Percentiles rank a stretch among this genome's conserved stretches.
Conservation (phyloP, 2,888 invertebrate species). For the Adelognathus sp. region DNA sequence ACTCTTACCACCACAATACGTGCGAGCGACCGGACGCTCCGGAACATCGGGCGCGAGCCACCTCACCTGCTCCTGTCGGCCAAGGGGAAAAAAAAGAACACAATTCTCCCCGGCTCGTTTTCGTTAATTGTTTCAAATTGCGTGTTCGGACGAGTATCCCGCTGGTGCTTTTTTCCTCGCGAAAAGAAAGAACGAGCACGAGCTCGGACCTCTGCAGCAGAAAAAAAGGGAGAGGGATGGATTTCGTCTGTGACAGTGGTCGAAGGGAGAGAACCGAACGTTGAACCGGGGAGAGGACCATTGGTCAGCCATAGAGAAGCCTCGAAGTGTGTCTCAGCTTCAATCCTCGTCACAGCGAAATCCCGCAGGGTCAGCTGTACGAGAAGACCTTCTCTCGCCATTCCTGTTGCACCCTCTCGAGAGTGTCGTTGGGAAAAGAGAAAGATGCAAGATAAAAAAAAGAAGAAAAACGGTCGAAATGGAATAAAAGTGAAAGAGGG, state of each 20-base stretch:
- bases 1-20: background rate
- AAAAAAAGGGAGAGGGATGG: background rate
- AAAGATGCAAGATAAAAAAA: constrained; percentile 2
- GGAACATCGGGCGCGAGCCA: constrained; percentile 14
- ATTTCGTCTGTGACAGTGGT: background rate
- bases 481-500: constrained; percentile 9
- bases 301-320: no score
- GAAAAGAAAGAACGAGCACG: constrained; percentile 6
- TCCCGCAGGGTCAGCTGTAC: constrained; percentile 48
- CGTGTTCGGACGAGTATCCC: background rate
- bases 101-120: constrained; percentile 34
- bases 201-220: background rate
- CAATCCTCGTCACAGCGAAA: constrained; percentile 47
- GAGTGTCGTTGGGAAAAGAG: constrained; percentile 29
- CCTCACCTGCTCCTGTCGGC: constrained; percentile 44
- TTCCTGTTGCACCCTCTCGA: background rate
- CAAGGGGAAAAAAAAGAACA: constrained; percentile 15
- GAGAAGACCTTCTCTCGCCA: constrained; percentile 15
- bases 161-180: background rate
- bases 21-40: constrained; percentile 20
- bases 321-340: constrained; percentile 51
- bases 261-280: background rate
- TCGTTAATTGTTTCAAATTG: constrained; percentile 56
- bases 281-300: constrained; percentile 8
- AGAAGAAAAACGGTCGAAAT: background rate